A percentile compares a stretch with the other conserved stretches of the same genome.
Conservation (phyloP, 2,888 invertebrate genomes). For the Cantharis flavilabris region DNA sequence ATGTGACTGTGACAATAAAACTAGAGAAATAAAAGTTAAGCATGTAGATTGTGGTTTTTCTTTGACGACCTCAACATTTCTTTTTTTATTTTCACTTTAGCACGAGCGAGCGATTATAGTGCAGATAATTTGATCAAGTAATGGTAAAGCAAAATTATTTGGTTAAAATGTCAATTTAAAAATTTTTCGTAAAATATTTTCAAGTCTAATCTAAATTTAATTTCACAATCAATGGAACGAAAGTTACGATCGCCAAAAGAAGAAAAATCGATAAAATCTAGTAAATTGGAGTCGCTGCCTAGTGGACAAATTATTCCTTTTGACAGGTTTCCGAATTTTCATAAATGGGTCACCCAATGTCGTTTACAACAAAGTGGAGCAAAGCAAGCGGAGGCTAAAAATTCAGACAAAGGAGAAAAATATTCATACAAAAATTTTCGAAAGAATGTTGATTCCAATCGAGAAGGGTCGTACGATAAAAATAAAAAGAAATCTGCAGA, state of each 20-base stretch:
- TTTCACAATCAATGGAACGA: background rate
- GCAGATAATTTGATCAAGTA: background rate
- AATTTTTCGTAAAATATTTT: background rate
- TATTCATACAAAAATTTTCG: background rate
- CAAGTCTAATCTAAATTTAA: background rate
- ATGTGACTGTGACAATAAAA: slow-evolving; percentile 56
- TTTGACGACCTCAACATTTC: no score
- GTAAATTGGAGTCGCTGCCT: background rate
- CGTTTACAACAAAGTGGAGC: background rate
- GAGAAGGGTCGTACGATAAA: background rate
- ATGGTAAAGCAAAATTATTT: background rate
- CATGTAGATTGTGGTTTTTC: background rate
- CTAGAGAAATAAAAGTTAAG: slow-evolving; percentile 47
- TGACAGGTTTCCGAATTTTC: background rate
- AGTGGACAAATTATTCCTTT: background rate
- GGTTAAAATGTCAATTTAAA: background rate
- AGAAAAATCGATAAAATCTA: background rate
- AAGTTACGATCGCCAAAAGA: background rate
- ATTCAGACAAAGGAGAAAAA: background rate
- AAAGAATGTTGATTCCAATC: background rate
- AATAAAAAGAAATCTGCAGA: background rate
- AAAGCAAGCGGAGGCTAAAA: background rate
- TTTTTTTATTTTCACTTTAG: no score
- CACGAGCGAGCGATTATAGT: no score
- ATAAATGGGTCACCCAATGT: background rate